These are phyloP conservation scores for Miniopterus natalensis DNA, from an alignment of 2,113 vertebrate genomes.

Conservation along the genomic window DNA sequence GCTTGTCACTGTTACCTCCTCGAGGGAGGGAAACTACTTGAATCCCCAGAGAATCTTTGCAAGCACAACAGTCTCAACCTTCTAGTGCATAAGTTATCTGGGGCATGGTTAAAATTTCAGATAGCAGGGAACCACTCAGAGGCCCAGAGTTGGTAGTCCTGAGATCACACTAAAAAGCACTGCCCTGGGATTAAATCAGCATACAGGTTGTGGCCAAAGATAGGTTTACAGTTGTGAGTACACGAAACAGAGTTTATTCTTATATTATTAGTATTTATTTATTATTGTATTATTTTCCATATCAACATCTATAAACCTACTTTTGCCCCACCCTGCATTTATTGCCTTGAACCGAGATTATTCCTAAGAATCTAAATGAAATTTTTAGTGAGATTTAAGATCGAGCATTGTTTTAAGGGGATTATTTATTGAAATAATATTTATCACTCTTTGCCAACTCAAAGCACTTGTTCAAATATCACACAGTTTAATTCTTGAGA, in stretches of 20 bases:
- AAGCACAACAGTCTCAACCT: not conserved
- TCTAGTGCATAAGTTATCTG: not conserved
- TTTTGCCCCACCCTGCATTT: not conserved
- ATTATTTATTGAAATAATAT: conserved; percentile 52
- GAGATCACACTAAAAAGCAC: not conserved
- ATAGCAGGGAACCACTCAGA: not conserved
- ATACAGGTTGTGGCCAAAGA: not conserved
- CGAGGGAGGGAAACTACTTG: not conserved
- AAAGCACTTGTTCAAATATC: conserved; percentile 44
- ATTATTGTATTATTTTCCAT: not conserved
- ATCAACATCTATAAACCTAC: not conserved
- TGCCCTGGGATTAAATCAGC: not conserved
- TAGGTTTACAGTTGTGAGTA: not conserved
- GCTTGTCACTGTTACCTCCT: not conserved
- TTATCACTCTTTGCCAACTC: conserved; percentile 14
- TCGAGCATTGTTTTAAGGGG: conserved; percentile 36
- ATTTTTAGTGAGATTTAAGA: conserved; percentile 42
- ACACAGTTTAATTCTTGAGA: conserved; percentile 36
- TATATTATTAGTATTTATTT: not conserved
- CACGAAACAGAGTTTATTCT: not conserved
- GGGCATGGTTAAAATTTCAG: not conserved
- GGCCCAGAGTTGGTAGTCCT: not conserved
- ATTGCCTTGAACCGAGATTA: conserved; percentile 23
- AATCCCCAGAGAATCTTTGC: not conserved
- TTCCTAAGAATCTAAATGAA: conserved; percentile 29